Base-by-base conservation (phyloP, 2,113 vertebrate species). In the Dicerorhinus sumatrensis region DNA sequence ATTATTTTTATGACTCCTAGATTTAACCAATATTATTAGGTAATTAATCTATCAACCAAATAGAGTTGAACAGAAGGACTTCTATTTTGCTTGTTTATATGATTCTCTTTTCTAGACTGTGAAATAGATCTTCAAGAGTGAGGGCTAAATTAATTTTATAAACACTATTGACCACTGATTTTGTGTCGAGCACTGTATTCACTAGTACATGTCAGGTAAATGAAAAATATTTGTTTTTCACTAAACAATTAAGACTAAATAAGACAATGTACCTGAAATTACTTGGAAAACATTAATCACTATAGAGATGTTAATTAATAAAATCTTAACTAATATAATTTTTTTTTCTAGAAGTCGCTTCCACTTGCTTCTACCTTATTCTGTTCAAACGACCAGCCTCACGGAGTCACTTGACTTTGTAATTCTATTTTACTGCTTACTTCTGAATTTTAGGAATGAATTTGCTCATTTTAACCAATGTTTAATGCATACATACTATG, bases 391-490 rank as follows among this genome's bases (percentile, higher is more conserved):
- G 20, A 4, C 18, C 27, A 67, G 3, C 11, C 33, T 17, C 18
- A 31, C 31, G 14, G 31, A 36, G 13, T 2, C 29, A 18, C 14
- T 75, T 51, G 8, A 84, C 10, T 63, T 87, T 69, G 3, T 69
- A 42, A 76, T 51, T 81, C 29, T 91, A 21, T 85, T 79, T 56
- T 79, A 69, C 23, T 85, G 7, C 67, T 85, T 91, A 7, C 23
- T 95, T 96, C 81, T 83, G 2, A 92, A 67, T 73, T 54, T 2
- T 84, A 92, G 33, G n/a, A 91, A 91, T 36, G 12, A 8, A 77
- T 62, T 86, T 91, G 0, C 54, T 86, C 9, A 67, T 82, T 92
- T 77, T 70, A 65, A 58, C 11, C 87, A 63, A 67, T 17, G 54
- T 60, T 65, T 77, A 80, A 86, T 56, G 29, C 11, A 75, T 3